A percentile compares a stretch with the other conserved stretches of the same genome.
phyloP scores from a whole-genome alignment of 2,797 vertebrate genomes.

The Onychomys leucogaster region DNA sequence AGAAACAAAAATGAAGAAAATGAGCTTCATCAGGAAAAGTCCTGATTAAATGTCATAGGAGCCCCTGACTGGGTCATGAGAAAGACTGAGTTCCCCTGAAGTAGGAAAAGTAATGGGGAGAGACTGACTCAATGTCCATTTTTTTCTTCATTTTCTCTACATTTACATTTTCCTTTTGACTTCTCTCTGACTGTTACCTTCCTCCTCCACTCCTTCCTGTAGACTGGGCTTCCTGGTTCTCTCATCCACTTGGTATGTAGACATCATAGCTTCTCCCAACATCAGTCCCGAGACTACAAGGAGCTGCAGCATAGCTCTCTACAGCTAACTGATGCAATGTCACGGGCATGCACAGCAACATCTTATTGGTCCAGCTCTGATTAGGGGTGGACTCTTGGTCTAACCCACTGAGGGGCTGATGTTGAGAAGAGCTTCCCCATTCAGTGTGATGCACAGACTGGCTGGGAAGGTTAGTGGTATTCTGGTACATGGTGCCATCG shows the following conservation, averaged over 20 bases:
- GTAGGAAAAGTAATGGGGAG: neutral
- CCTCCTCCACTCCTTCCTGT: neutral
- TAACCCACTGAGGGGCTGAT: neutral
- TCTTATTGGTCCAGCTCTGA: neutral
- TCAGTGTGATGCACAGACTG: neutral
- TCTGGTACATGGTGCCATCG: neutral
- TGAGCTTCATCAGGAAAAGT: neutral
- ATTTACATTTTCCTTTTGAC: neutral
- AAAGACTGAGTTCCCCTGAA: neutral
- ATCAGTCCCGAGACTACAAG: neutral
- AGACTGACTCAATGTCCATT: neutral
- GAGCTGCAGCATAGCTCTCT: neutral
- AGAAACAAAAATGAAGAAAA: slow-evolving; percentile 54
- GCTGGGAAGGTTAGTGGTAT: neutral
- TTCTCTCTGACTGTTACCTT: neutral
- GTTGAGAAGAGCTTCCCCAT: neutral
- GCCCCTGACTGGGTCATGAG: neutral
- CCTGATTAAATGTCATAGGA: neutral
- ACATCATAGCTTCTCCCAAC: neutral
- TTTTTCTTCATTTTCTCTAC: neutral
- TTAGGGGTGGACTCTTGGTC: neutral
- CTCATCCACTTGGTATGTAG: neutral
- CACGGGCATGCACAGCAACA: neutral
- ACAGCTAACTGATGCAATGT: neutral
- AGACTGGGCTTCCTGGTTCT: neutral